Conservation (phyloP, 2,888 invertebrate genomes). For the Colletes collaris region DNA sequence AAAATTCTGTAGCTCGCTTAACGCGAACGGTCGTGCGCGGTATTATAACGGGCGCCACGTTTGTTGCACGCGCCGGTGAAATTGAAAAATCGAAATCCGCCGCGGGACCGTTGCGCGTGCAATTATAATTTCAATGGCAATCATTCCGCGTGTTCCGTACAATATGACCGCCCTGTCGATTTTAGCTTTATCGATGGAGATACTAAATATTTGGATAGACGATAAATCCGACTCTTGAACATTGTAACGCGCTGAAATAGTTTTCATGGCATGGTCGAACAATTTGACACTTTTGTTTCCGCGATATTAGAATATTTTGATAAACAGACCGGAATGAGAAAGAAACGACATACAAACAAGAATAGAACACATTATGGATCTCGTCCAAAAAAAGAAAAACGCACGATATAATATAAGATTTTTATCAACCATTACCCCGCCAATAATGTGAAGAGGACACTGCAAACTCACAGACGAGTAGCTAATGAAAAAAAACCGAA, state of each 20-base stretch:
- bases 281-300: not conserved
- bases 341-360: too few relatives aligned
- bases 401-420: too few relatives aligned
- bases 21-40: slow-evolving; percentile 3
- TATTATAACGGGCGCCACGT: slow-evolving; percentile 10
- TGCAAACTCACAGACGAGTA: too few relatives aligned
- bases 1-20: slow-evolving; percentile 1
- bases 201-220: slow-evolving; percentile 14
- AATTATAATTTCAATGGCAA: slow-evolving; percentile 41
- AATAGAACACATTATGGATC: too few relatives aligned
- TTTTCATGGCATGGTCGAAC: not conserved
- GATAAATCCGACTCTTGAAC: slow-evolving; percentile 9
- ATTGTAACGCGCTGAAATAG: not conserved
- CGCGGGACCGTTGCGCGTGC: slow-evolving; percentile 6
- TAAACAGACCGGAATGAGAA: too few relatives aligned
- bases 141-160: not conserved
- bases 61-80: slow-evolving; percentile 26
- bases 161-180: slow-evolving; percentile 31
- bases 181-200: slow-evolving; percentile 15
- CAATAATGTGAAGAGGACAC: too few relatives aligned
- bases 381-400: too few relatives aligned
- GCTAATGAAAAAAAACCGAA: too few relatives aligned
- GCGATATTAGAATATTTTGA: too few relatives aligned
- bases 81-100: slow-evolving; percentile 45
- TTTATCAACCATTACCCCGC: too few relatives aligned